Conservation (phyloP, 2,113 vertebrate species). For the Rutilus rutilus region DNA sequence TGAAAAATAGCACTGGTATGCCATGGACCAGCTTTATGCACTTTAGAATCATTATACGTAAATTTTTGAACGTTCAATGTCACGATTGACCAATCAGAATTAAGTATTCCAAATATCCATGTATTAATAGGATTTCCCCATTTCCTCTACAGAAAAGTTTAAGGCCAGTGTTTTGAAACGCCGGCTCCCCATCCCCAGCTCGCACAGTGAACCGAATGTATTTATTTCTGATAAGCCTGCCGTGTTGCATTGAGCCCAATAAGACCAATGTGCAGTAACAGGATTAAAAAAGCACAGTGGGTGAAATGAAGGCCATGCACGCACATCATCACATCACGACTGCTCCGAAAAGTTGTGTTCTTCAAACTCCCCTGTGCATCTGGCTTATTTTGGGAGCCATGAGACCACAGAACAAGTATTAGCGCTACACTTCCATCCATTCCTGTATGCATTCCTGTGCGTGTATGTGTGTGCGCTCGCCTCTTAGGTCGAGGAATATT, state of each 20-base stretch:
- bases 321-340: constrained; percentile 60
- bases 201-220: constrained; percentile 67
- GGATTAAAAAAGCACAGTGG: constrained; percentile 65
- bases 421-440: background rate
- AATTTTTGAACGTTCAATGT: background rate
- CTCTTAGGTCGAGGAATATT: constrained; percentile 52
- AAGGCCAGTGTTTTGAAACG: constrained; percentile 71
- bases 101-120: background rate
- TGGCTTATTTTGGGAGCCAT: background rate
- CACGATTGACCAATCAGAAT: background rate
- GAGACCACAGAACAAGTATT: constrained; percentile 23
- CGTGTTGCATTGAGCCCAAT: constrained; percentile 62
- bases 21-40: background rate
- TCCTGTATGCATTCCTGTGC: background rate
- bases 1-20: background rate
- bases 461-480: constrained; percentile 15
- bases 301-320: constrained; percentile 71
- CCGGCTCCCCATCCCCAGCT: constrained; percentile 64
- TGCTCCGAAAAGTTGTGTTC: constrained; percentile 61
- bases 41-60: background rate
- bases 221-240: constrained; percentile 74
- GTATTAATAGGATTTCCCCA: constrained; percentile 58
- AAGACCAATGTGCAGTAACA: constrained; percentile 63
- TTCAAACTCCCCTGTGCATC: constrained; percentile 44
- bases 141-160: constrained; percentile 64